A percentile compares a stretch with the other conserved stretches of the same genome.
These are phyloP conservation scores for Oreochromis mossambicus DNA, from an alignment of 2,797 vertebrate species.

Conservation along the genomic window DNA sequence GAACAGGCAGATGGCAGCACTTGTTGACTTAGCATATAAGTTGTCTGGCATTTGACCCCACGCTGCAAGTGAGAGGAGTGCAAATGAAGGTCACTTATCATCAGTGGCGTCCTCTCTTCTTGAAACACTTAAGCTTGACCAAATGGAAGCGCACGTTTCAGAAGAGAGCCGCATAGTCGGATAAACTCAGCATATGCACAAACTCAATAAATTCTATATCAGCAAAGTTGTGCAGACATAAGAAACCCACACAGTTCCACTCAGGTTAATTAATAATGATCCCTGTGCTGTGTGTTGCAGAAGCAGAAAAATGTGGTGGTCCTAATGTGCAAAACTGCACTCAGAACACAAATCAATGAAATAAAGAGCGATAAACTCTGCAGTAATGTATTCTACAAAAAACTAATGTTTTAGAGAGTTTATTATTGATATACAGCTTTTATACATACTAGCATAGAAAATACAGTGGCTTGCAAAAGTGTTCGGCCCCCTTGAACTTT, in stretches of 20 bases:
- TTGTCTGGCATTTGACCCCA: constrained; percentile 46
- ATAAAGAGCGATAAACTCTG: not conserved
- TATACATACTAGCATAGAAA: not conserved
- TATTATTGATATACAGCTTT: not conserved
- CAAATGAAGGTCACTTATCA: constrained; percentile 17
- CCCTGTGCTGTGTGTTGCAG: not conserved
- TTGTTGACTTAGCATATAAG: constrained; percentile 48
- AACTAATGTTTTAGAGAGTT: not conserved
- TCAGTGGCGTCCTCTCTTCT: not conserved
- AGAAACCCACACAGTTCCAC: not conserved
- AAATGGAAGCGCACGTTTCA: not conserved
- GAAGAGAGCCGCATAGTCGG: not conserved
- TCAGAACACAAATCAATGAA: not conserved
- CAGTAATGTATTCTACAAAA: not conserved
- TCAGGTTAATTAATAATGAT: not conserved
- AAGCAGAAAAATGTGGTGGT: not conserved
- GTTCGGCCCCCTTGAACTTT: no score
- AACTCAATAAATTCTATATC: not conserved
- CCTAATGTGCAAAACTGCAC: not conserved
- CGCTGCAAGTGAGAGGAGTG: constrained; percentile 10
- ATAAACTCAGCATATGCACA: not conserved
- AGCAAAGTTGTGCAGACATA: not conserved
- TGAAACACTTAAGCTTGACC: not conserved
- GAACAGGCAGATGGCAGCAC: constrained; percentile 44
- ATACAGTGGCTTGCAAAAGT: not conserved